Evolutionary conservation across 2,797 vertebrate species (phyloP), one percentile per base, ranked within the genome.

Genomic region (Scyliorhinus canicula): DNA sequence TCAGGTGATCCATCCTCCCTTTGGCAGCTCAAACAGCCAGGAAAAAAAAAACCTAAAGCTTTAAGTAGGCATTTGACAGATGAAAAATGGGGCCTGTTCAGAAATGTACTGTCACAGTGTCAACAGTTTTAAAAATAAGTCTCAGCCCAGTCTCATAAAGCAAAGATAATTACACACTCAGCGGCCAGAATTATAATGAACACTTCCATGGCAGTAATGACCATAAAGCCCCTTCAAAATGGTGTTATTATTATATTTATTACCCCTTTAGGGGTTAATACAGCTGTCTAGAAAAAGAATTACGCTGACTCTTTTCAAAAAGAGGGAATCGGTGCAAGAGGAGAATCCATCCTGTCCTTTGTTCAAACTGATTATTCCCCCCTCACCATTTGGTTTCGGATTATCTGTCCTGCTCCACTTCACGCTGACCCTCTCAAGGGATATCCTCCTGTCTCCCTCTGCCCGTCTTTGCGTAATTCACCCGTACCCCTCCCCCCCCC

Each of bases 241-340:
- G n/a, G 57, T 91, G 88, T 65, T 63, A 91, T 91, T 63, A 44
- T 57, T 63, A 63, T 91, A 63, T 65, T 91, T 91, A 90, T 90
- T 90, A 60, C 31, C 55, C 55, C 86, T 90, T 63, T n/a, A 90
- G 86, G 86, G 86, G 55, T 90, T 90, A 90, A 90, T 63, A 40
- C 86, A 90, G 86, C 35, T 90, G 55, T n/a, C 52, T 60, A 24
- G 14, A 40, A 60, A 40, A 60, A 40, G 55, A 90, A 90, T 60
- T 90, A 60, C 16, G 40, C 57, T 90, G 86, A 90, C 57, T 35
- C 86, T 9, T 90, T 90, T 90, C 52, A n/a, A 60, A 63, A 90
- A 16, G 86, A 90, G 86, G 4, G 21, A 21, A n/a, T 90, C n/a
- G 40, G 60, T 40, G 2, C 55, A n/a, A 0, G 4, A 90, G 16